phyloP scores from a whole-genome alignment of 92 coral and sea anemone species.

The Diadumene lineata region DNA sequence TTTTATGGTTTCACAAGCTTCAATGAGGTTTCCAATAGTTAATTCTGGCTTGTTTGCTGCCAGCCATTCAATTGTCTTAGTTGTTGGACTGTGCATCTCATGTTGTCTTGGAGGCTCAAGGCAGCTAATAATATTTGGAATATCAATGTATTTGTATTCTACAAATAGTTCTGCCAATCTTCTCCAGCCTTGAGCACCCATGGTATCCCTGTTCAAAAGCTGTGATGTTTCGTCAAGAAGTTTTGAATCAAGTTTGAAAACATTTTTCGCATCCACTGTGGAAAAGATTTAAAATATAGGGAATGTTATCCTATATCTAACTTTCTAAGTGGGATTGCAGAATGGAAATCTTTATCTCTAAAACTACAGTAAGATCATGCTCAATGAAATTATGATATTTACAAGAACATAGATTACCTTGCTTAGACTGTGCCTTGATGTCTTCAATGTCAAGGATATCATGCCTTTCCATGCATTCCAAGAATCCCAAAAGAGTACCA shows the following conservation, averaged over 20 bases:
- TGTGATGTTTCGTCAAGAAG: slow-evolving; percentile 8
- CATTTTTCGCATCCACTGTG: slow-evolving; percentile 1
- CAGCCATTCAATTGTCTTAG: slow-evolving; percentile 6
- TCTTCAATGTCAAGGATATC: not conserved
- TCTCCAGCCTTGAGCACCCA: slow-evolving; percentile 32
- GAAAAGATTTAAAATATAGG: not conserved
- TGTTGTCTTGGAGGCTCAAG: slow-evolving; percentile 20
- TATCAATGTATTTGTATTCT: not conserved
- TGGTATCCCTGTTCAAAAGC: not conserved
- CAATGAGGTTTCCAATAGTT: not conserved
- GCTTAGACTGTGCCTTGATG: not conserved
- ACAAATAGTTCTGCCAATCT: slow-evolving; percentile 14
- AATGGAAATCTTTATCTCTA: too few relatives aligned
- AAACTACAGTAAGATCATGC: too few relatives aligned
- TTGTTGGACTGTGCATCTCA: slow-evolving; percentile 38
- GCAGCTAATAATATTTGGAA: not conserved
- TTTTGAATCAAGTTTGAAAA: slow-evolving; percentile 20
- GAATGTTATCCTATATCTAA: not conserved
- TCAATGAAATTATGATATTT: too few relatives aligned
- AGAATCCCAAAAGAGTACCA: not conserved
- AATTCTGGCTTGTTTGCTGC: slow-evolving; percentile 10
- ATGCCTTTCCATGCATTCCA: not conserved
- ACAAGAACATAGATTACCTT: too few relatives aligned
- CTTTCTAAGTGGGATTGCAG: too few relatives aligned
- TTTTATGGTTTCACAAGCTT: slow-evolving; percentile 4